phyloP scores from a whole-genome alignment of 2,797 vertebrate species.

The Octomys mimax region DNA sequence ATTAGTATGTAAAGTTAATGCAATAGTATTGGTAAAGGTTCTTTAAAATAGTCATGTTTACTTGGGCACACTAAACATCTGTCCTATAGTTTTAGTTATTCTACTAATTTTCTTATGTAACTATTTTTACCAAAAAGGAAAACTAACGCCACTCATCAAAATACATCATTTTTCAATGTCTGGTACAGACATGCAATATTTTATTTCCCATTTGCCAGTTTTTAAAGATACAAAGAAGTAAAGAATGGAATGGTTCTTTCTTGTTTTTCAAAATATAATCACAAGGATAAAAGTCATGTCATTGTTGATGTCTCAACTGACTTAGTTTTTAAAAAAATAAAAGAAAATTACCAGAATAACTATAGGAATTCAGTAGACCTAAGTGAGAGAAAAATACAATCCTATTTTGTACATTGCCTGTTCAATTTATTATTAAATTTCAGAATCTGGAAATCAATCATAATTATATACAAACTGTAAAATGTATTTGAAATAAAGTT shows the following conservation, averaged over 20 bases:
- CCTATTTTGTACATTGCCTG: slow-evolving; percentile 71
- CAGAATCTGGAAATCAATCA: slow-evolving; percentile 72
- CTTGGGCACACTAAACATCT: slow-evolving; percentile 69
- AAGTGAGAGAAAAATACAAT: neutral
- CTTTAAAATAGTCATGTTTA: slow-evolving; percentile 69
- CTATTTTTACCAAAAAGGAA: slow-evolving; percentile 59
- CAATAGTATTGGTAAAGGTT: slow-evolving; percentile 63
- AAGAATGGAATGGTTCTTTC: slow-evolving; percentile 1
- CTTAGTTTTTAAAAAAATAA: slow-evolving; percentile 26
- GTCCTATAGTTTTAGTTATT: slow-evolving; percentile 65
- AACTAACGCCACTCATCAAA: slow-evolving; percentile 34
- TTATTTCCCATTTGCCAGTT: neutral
- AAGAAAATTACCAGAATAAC: slow-evolving; percentile 40
- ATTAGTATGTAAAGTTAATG: slow-evolving; percentile 70
- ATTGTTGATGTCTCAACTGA: slow-evolving; percentile 16
- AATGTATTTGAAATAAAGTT: slow-evolving; percentile 81
- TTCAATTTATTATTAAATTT: slow-evolving; percentile 76
- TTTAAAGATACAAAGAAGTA: slow-evolving; percentile 46
- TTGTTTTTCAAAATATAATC: slow-evolving; percentile 46
- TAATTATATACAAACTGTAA: slow-evolving; percentile 72
- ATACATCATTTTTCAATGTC: slow-evolving; percentile 41
- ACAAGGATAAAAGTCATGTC: slow-evolving; percentile 39
- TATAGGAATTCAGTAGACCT: slow-evolving; percentile 55
- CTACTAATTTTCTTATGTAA: slow-evolving; percentile 67
- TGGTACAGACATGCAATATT: neutral